Evolutionary conservation across 2,888 invertebrate species (phyloP).

Genomic region (Rotaria sp.): DNA sequence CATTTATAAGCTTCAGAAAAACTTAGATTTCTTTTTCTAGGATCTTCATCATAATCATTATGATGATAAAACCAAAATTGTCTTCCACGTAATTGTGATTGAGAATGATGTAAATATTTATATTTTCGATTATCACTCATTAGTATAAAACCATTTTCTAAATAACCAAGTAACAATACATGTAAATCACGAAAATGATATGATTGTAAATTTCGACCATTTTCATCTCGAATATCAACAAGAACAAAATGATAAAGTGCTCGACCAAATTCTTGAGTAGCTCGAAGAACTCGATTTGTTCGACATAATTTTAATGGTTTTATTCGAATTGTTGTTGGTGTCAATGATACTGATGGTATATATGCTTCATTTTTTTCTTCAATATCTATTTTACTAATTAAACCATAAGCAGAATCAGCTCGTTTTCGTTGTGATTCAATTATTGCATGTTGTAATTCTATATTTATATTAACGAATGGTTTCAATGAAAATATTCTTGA

Average conservation of each 20-base stretch:
- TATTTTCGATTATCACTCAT: neutral
- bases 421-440: neutral
- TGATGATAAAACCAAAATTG: slow-evolving; percentile 25
- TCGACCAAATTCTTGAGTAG: neutral
- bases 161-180: neutral
- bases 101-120: slow-evolving; percentile 13
- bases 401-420: neutral
- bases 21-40: neutral
- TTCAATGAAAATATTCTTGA: neutral
- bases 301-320: neutral
- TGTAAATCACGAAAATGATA: neutral
- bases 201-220: neutral
- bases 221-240: neutral
- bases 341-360: neutral
- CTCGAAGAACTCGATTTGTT: slow-evolving; percentile 17
- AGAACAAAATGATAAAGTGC: neutral
- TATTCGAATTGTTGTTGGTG: slow-evolving; percentile 9
- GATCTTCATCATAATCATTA: neutral
- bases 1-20: neutral
- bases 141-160: neutral
- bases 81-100: neutral
- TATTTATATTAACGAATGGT: neutral
- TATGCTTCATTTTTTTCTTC: neutral
- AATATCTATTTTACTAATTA: neutral
- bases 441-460: neutral